Evolutionary conservation across 1,140 invertebrate species (phyloP).

Genomic region (Amphibalanus amphitrite): DNA sequence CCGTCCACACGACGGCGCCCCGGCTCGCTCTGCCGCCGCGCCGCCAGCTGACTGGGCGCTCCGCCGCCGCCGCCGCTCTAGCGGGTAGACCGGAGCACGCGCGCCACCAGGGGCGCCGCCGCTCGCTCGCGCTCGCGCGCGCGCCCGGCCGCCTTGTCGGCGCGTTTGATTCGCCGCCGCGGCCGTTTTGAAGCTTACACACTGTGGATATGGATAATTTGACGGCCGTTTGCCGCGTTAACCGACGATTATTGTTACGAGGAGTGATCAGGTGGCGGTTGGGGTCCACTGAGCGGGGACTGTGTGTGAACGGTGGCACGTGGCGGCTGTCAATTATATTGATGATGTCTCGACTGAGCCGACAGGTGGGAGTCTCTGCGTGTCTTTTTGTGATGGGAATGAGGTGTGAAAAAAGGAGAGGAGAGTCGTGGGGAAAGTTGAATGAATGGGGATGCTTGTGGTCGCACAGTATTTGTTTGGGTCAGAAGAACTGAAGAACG

Average conservation of each 20-base stretch:
- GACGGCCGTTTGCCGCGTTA: neutral
- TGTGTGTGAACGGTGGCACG: neutral
- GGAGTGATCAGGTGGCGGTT: neutral
- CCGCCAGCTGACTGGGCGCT: too few relatives aligned
- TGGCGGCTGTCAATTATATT: neutral
- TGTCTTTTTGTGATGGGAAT: neutral
- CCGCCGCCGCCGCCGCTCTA: too few relatives aligned
- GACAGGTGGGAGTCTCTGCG: neutral
- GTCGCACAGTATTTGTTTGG: neutral
- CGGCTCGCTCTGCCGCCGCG: too few relatives aligned
- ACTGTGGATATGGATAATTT: neutral
- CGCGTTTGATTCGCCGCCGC: neutral
- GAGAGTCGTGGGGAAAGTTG: neutral
- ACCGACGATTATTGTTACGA: neutral
- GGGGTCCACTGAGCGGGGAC: too few relatives aligned
- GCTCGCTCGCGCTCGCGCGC: too few relatives aligned
- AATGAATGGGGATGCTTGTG: neutral
- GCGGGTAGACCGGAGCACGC: neutral
- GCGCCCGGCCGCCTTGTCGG: too few relatives aligned
- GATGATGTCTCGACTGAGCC: neutral
- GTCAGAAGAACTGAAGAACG: too few relatives aligned
- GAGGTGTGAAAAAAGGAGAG: neutral
- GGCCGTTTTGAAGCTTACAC: neutral
- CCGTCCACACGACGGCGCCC: too few relatives aligned
- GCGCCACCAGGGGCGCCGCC: too few relatives aligned